A percentile compares a stretch with the other conserved stretches of the same genome.
These are phyloP conservation scores for Bucorvus abyssinicus DNA, from an alignment of 2,797 vertebrate genomes.

Conservation along the genomic window DNA sequence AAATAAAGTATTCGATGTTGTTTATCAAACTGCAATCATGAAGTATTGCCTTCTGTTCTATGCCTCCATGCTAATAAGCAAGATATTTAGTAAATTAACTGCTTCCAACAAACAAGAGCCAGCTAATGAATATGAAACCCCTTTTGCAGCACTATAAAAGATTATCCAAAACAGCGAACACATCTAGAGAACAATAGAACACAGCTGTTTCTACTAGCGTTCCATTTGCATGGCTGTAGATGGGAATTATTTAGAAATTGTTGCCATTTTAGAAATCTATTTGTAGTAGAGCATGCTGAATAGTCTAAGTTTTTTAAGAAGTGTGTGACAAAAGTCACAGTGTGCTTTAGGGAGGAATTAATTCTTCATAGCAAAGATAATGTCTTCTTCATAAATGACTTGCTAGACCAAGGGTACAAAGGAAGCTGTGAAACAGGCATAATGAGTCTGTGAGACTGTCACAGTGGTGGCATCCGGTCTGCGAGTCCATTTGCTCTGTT, in stretches of 20 bases:
- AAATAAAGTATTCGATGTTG: constrained; percentile 60
- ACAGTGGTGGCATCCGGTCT: neutral
- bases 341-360: neutral
- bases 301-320: neutral
- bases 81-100: constrained; percentile 67
- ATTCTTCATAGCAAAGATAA: neutral
- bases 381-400: neutral
- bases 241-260: constrained; percentile 58
- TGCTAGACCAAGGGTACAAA: neutral
- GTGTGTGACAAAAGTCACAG: neutral
- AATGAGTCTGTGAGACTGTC: neutral
- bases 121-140: constrained; percentile 63
- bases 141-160: constrained; percentile 48
- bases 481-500: neutral
- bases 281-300: neutral
- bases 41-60: constrained; percentile 45
- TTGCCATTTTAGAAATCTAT: constrained; percentile 42
- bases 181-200: constrained; percentile 62
- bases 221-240: constrained; percentile 52
- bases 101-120: constrained; percentile 51
- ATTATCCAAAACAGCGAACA: constrained; percentile 42
- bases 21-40: constrained; percentile 63
- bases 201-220: constrained; percentile 41
- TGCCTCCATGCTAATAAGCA: constrained; percentile 57
- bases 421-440: neutral